Evolutionary conservation across 2,888 invertebrate genomes (phyloP).

Genomic region (Drosophila mulleri): DNA sequence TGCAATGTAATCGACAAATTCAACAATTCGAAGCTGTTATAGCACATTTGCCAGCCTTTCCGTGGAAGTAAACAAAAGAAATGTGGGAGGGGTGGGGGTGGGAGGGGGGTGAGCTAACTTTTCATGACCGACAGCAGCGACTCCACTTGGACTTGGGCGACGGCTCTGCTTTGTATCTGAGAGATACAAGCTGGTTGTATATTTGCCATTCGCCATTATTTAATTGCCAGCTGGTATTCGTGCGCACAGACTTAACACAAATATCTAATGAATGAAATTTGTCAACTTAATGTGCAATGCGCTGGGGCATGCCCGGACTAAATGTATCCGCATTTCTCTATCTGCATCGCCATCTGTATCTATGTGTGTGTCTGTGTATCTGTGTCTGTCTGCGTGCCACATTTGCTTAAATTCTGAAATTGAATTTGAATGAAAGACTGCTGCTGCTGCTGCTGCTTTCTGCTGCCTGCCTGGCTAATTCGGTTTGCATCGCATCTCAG

Average conservation of each 20-base stretch:
- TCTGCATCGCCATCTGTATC: slow-evolving; percentile 17
- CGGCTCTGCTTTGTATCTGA: neutral
- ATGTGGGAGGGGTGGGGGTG: neutral
- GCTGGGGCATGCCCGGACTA: slow-evolving; percentile 56
- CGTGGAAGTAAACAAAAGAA: slow-evolving; percentile 54
- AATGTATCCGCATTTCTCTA: slow-evolving; percentile 20
- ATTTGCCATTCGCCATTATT: slow-evolving; percentile 36
- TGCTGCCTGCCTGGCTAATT: slow-evolving; percentile 4
- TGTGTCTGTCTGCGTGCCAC: slow-evolving; percentile 36
- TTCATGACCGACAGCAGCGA: slow-evolving; percentile 3
- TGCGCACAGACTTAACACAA: slow-evolving; percentile 41
- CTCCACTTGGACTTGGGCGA: neutral
- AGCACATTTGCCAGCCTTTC: slow-evolving; percentile 58
- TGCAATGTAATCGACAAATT: slow-evolving; percentile 69
- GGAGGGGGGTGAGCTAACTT: neutral
- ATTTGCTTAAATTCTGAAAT: slow-evolving; percentile 51
- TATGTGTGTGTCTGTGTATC: too few relatives aligned
- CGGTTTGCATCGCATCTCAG: slow-evolving; percentile 13
- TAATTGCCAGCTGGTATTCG: slow-evolving; percentile 67
- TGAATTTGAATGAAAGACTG: slow-evolving; percentile 61
- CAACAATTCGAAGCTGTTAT: slow-evolving; percentile 65
- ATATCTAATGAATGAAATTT: slow-evolving; percentile 74
- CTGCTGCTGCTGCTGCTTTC: neutral
- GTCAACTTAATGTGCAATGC: slow-evolving; percentile 72
- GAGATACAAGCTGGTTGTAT: slow-evolving; percentile 7